Evolutionary conservation across 53 echinoderm and acorn worm genomes (phyloP), one percentile per base, ranked within the genome.

Genomic region (Hippasteria phrygiana): DNA sequence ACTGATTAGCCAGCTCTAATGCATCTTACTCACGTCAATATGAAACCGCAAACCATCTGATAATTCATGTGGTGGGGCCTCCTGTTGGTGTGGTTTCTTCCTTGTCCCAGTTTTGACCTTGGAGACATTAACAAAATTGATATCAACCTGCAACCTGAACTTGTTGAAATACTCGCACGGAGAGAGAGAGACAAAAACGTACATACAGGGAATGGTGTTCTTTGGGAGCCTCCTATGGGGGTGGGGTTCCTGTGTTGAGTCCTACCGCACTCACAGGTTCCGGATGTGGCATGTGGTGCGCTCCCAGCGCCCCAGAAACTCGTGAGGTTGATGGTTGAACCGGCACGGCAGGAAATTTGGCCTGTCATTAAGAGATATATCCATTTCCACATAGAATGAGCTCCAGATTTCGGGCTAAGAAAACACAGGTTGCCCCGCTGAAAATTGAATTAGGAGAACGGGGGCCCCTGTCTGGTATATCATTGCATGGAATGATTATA

Each of bases 311-410:
- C 74, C 42, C 74, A 29, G 74, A 45, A 43, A 16, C 24, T 62
- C 26, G 20, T 37, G 42, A 39, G 65, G 81, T 40, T 46, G 81
- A 65, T n/a, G 43, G n/a, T n/a, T 41, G 16, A 1, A 28, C 77
- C 9, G 10, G 70, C 71, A 48, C 53, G 55, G 50, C 71, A 69
- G 85, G 85, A 85, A 85, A 85, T 85, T 85, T 47, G 69, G 55
- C 70, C 70, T 85, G 85, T 85, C 85, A 71, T 36, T 85, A 69
- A 55, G 46, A 69, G 85, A 85, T 70, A 64, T 34, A 69, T 64
- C 67, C 85, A 48, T 51, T 69, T 71, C 85, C 85, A 70, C 22
- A n/a, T 67, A 20, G 33, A 70, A 85, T 85, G 70, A 53, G 67
- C 53, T 45, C 64, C 85, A 85, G 26, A 85, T 85, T 85, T 47